Evolutionary conservation across 2,797 vertebrate genomes (phyloP).

Genomic region (Enteromius fasciolatus): DNA sequence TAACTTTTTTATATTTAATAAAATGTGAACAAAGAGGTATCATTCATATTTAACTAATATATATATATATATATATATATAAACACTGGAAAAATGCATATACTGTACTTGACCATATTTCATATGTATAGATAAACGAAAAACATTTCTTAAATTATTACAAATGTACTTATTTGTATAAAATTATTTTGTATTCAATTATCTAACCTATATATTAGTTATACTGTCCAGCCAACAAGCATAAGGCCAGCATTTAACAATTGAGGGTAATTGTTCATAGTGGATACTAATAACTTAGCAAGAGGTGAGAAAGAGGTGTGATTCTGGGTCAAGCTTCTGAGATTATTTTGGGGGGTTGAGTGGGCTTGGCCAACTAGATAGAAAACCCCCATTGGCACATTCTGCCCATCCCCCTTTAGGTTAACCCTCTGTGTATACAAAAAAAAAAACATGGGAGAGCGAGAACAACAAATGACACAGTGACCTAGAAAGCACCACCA

Average conservation of each 20-base stretch:
- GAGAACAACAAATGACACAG: slow-evolving; percentile 65
- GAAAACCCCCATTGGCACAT: slow-evolving; percentile 36
- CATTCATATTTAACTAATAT: not conserved
- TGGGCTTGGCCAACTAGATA: slow-evolving; percentile 56
- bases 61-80: not conserved
- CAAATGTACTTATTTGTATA: too few relatives aligned
- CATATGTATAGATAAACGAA: not conserved
- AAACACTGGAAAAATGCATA: not conserved
- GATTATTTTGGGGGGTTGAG: slow-evolving; percentile 40
- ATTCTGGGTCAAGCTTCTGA: slow-evolving; percentile 54
- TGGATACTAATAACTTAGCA: slow-evolving; percentile 32
- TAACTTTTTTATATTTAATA: not conserved
- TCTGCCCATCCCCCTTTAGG: slow-evolving; percentile 46
- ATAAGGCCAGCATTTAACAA: not conserved
- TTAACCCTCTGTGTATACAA: not conserved
- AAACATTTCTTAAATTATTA: too few relatives aligned
- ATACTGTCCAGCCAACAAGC: not conserved
- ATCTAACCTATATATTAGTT: not conserved
- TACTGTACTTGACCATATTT: not conserved
- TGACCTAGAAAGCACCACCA: slow-evolving; percentile 76
- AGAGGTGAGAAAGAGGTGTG: slow-evolving; percentile 26
- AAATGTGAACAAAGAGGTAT: not conserved
- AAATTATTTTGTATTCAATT: not conserved
- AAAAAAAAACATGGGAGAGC: slow-evolving; percentile 49
- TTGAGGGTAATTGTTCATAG: slow-evolving; percentile 2